Percentiles rank a stretch among this genome's conserved stretches.
These are phyloP conservation scores for Athetis lepigone DNA, from an alignment of 2,888 invertebrate genomes.

Conservation along the genomic window DNA sequence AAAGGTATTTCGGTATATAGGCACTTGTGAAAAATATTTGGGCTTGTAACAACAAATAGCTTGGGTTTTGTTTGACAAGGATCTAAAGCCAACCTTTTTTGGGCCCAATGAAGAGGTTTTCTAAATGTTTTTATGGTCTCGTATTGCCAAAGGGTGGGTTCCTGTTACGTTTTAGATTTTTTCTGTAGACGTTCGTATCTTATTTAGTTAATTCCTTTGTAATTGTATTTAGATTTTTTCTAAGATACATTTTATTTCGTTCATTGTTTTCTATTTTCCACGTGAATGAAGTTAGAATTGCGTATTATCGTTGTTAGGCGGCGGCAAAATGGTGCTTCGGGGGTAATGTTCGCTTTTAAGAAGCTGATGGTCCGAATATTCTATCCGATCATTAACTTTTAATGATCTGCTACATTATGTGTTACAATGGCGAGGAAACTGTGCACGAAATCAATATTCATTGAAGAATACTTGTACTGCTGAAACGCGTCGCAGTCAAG, in stretches of 20 bases:
- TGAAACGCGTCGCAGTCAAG: no score
- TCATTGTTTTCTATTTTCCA: conserved; percentile 28
- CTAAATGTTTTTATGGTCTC: conserved; percentile 43
- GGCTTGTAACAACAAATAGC: conserved; percentile 36
- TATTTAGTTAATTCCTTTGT: background rate
- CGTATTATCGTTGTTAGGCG: conserved; percentile 21
- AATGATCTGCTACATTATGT: conserved; percentile 30
- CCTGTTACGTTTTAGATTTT: conserved; percentile 21
- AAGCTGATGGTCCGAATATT: conserved; percentile 22
- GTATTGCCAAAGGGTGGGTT: conserved; percentile 36
- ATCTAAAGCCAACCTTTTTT: conserved; percentile 57
- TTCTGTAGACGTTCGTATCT: conserved; percentile 2
- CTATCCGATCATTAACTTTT: conserved; percentile 31
- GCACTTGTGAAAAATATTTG: conserved; percentile 35
- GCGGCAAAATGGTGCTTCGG: conserved; percentile 21
- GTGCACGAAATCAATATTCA: no score
- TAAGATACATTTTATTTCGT: background rate
- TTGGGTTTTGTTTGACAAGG: conserved; percentile 52
- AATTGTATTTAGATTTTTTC: conserved; percentile 7
- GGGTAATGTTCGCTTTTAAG: conserved; percentile 19
- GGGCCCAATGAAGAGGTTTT: conserved; percentile 40
- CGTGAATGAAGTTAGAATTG: conserved; percentile 11
- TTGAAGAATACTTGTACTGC: background rate
- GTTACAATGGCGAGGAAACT: conserved; percentile 10
- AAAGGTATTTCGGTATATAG: conserved; percentile 17